Conservation (phyloP, 1,140 invertebrate species). For the Cecropterus lyciades region DNA sequence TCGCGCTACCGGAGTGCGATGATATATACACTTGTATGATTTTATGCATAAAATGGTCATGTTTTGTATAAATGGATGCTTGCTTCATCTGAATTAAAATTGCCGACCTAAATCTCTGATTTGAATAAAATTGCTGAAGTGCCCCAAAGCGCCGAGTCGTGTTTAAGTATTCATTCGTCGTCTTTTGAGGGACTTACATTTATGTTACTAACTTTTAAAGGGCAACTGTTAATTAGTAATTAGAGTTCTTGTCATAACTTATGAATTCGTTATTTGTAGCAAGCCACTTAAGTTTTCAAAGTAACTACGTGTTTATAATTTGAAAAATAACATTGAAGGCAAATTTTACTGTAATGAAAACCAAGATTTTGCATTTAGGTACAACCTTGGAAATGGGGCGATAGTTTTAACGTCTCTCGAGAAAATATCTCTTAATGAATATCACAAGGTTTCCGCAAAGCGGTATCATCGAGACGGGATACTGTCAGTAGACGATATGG, state of each 20-base stretch:
- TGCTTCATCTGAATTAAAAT: constrained; percentile 14
- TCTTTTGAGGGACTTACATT: constrained; percentile 29
- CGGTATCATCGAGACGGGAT: constrained; percentile 94
- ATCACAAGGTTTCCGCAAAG: constrained; percentile 92
- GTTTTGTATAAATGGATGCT: constrained; percentile 20
- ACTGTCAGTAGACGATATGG: constrained; percentile 91
- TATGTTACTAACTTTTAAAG: constrained; percentile 15
- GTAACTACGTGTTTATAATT: constrained; percentile 11
- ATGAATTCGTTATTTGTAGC: constrained; percentile 8
- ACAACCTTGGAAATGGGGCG: constrained; percentile 94
- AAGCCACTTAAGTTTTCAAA: constrained; percentile 8
- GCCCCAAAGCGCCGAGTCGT: constrained; percentile 26
- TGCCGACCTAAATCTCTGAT: constrained; percentile 25
- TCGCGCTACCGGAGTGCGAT: too few species aligned
- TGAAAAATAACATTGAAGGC: constrained; percentile 5
- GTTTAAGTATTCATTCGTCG: constrained; percentile 33
- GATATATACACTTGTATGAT: not conserved
- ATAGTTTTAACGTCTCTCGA: constrained; percentile 91
- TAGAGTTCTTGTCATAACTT: constrained; percentile 13
- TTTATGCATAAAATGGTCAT: not conserved
- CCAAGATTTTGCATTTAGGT: constrained; percentile 76
- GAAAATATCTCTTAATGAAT: constrained; percentile 89
- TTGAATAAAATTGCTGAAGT: constrained; percentile 29
- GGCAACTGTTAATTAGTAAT: constrained; percentile 26
- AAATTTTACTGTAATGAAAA: not conserved